A percentile compares a stretch with the other conserved stretches of the same genome.
Conservation (phyloP, 1,140 invertebrate genomes). For the Drosophila tropicalis region DNA sequence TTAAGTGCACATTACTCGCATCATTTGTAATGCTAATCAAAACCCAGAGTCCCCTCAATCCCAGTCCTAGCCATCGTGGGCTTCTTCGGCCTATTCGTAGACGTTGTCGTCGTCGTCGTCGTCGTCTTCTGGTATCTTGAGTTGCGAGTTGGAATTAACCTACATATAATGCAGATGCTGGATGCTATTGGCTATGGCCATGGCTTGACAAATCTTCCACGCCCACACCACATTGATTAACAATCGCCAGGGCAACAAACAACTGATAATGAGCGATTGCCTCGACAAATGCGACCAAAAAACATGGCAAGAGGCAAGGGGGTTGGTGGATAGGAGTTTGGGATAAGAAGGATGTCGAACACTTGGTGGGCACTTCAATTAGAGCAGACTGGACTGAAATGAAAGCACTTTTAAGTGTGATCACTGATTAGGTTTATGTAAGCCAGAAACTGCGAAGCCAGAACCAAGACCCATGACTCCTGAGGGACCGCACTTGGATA, state of each 20-base stretch:
- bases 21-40: constrained; percentile 82
- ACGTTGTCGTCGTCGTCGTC: background rate
- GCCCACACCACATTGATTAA: constrained; percentile 72
- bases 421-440: constrained; percentile 61
- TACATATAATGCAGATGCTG: constrained; percentile 76
- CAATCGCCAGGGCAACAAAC: constrained; percentile 74
- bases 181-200: constrained; percentile 18
- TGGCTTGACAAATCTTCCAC: constrained; percentile 75
- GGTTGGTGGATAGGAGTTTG: constrained; percentile 13
- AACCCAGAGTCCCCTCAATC: constrained; percentile 23
- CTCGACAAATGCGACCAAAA: constrained; percentile 56
- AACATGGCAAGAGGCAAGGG: background rate
- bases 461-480: background rate
- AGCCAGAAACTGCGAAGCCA: background rate
- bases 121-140: constrained; percentile 61
- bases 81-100: background rate
- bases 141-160: constrained; percentile 76
- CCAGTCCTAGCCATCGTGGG: constrained; percentile 21
- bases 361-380: constrained; percentile 62
- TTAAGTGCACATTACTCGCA: constrained; percentile 80
- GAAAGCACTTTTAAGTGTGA: constrained; percentile 50
- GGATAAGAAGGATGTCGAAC: constrained; percentile 6
- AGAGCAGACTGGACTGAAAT: constrained; percentile 48
- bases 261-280: constrained; percentile 79
- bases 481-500: background rate